phyloP scores from a whole-genome alignment of 1,140 invertebrate genomes.

The Saccostrea cuccullata region DNA sequence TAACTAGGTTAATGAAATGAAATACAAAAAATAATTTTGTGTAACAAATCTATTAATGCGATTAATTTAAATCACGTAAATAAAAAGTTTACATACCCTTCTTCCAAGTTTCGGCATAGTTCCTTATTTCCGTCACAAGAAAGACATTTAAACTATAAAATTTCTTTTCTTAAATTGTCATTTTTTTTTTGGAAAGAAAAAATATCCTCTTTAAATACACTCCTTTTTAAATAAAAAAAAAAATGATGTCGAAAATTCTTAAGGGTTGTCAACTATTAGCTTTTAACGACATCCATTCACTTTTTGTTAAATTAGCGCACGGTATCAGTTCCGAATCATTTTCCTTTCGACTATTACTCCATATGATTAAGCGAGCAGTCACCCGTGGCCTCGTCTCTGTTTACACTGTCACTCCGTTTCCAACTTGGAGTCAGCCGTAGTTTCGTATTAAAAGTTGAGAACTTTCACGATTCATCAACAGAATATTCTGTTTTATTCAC shows the following conservation, averaged over 20 bases:
- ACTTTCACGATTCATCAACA: neutral
- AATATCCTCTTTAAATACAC: neutral
- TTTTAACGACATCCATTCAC: constrained; percentile 30
- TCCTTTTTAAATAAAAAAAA: neutral
- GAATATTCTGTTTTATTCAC: neutral
- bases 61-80: constrained; percentile 32
- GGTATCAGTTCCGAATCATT: constrained; percentile 35
- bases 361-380: constrained; percentile 38
- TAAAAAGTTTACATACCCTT: constrained; percentile 34
- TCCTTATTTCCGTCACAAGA: constrained; percentile 18
- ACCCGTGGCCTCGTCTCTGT: constrained; percentile 42
- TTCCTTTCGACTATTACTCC: constrained; percentile 23
- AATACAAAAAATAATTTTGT: neutral
- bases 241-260: neutral
- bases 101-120: constrained; percentile 39
- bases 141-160: constrained; percentile 6
- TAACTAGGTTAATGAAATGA: neutral
- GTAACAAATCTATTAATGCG: neutral
- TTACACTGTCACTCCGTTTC: constrained; percentile 47
- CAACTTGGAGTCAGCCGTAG: constrained; percentile 9
- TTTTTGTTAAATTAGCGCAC: constrained; percentile 36
- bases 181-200: constrained; percentile 6
- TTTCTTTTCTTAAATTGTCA: constrained; percentile 23
- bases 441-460: constrained; percentile 23
- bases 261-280: constrained; percentile 6